These are phyloP conservation scores for Lethenteron reissneri DNA, from an alignment of 2,113 vertebrate species.

Conservation along the genomic window DNA sequence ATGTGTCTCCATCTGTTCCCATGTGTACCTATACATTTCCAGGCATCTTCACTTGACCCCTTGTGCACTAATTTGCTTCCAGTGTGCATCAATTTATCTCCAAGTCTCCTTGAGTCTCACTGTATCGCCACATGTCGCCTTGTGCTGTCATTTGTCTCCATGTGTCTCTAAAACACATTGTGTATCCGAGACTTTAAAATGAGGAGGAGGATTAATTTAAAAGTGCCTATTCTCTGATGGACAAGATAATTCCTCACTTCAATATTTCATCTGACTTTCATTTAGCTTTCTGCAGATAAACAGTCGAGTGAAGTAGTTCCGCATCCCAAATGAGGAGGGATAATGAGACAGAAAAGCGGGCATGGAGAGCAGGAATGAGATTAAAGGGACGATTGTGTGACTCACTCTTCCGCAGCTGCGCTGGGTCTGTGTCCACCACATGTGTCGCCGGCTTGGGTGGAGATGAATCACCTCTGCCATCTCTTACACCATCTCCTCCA, in stretches of 20 bases:
- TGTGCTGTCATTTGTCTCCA: not conserved
- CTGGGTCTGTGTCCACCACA: conserved; percentile 31
- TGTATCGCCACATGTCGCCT: not conserved
- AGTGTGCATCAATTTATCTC: not conserved
- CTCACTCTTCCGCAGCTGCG: conserved; percentile 47
- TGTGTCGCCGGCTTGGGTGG: conserved; percentile 32
- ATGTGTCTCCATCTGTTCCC: not conserved
- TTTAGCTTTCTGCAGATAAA: no score
- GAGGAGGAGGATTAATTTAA: not conserved
- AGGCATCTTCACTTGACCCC: not conserved
- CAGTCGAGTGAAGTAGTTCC: no score
- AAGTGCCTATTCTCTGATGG: no score
- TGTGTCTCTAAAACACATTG: not conserved
- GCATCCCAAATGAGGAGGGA: no score
- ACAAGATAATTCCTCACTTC: no score
- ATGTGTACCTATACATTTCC: not conserved
- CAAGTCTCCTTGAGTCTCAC: not conserved
- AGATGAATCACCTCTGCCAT: conserved; percentile 20
- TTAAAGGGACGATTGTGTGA: not conserved
- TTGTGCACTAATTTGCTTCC: not conserved
- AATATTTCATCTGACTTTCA: no score
- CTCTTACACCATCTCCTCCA: no score
- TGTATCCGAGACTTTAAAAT: not conserved
- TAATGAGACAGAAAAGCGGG: no score
- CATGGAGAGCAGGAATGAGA: no score